Conservation (phyloP, 1,140 invertebrate genomes). For the Caenorhabditis tropicalis region DNA sequence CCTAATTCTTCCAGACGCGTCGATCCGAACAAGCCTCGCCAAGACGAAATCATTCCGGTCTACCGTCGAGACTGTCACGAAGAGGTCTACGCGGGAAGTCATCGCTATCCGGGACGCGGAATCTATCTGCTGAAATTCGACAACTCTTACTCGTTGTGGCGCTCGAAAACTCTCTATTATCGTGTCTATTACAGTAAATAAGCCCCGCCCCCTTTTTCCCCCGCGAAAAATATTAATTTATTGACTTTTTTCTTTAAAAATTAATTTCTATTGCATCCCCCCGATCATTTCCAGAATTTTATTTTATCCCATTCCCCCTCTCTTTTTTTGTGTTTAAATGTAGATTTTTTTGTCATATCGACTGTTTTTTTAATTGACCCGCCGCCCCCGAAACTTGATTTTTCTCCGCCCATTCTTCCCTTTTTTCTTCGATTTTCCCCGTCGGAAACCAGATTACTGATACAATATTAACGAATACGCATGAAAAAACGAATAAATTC, state of each 20-base stretch:
- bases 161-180: constrained; percentile 98
- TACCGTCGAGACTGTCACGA: constrained; percentile 93
- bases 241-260: background rate
- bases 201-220: background rate
- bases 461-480: too few species aligned
- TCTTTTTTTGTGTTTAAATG: background rate
- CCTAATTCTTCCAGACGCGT: constrained; percentile 21
- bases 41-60: constrained; percentile 86
- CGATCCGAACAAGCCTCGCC: constrained; percentile 75
- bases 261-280: background rate
- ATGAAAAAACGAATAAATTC: too few species aligned
- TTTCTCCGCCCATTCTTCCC: background rate
- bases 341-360: background rate
- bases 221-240: background rate
- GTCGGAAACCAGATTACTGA: too few species aligned
- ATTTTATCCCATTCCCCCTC: background rate
- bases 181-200: constrained; percentile 89
- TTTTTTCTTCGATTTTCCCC: background rate
- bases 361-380: background rate
- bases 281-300: background rate
- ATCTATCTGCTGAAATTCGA: constrained; percentile 99
- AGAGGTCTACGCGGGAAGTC: constrained; percentile 93
- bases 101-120: constrained; percentile 90
- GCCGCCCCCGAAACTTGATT: background rate
- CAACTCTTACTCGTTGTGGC: constrained; percentile 98